These are phyloP conservation scores for Cheilosia soror DNA, from an alignment of 2,888 invertebrate genomes.

Conservation along the genomic window DNA sequence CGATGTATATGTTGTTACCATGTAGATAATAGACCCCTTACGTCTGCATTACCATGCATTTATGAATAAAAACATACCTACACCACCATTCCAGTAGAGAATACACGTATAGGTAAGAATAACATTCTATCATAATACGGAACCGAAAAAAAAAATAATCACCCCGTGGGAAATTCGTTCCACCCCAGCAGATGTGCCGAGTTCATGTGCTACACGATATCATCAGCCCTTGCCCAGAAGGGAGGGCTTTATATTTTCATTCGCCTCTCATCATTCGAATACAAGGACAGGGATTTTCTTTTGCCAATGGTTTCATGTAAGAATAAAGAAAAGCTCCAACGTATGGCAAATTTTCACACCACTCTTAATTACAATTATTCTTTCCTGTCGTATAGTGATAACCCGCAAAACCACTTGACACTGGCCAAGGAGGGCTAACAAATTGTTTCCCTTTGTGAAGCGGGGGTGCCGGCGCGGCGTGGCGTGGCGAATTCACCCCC, in stretches of 20 bases:
- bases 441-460: conserved; percentile 64
- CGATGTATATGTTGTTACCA: conserved; percentile 30
- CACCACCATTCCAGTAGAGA: neutral
- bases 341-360: conserved; percentile 84
- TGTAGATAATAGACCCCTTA: conserved; percentile 54
- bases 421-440: conserved; percentile 57
- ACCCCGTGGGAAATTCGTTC: conserved; percentile 83
- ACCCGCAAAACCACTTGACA: conserved; percentile 76
- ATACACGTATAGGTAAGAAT: neutral
- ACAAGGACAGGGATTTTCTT: conserved; percentile 26
- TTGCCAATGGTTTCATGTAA: neutral
- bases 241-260: conserved; percentile 25
- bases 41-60: conserved; percentile 24
- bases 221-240: conserved; percentile 20
- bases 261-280: conserved; percentile 6
- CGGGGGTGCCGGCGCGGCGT: conserved; percentile 1
- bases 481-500: conserved; percentile 12
- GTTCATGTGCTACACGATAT: conserved; percentile 48
- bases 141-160: conserved; percentile 79
- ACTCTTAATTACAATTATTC: conserved; percentile 52
- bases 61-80: conserved; percentile 37
- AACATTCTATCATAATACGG: conserved; percentile 50
- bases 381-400: conserved; percentile 14
- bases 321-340: conserved; percentile 76
- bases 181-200: conserved; percentile 79